A percentile compares a stretch with the other conserved stretches of the same genome.
phyloP scores from a whole-genome alignment of 92 coral and sea anemone species.

The Galaxea fascicularis region DNA sequence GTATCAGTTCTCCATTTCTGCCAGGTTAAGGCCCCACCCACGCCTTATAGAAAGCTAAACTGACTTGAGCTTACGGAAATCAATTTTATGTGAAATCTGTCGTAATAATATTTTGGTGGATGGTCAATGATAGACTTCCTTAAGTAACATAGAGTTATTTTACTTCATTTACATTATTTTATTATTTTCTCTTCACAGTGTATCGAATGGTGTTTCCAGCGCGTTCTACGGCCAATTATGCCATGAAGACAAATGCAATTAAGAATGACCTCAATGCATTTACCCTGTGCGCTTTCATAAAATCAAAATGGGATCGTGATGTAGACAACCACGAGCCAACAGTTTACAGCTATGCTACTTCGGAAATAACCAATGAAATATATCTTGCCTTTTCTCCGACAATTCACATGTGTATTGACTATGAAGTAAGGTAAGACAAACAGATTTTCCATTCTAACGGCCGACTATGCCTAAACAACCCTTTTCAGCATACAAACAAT shows the following conservation, averaged over 20 bases:
- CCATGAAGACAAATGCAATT: not conserved
- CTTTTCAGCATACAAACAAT: no score
- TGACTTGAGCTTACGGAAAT: no score
- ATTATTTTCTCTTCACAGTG: not conserved
- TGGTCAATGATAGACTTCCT: no score
- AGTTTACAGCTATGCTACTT: slow-evolving; percentile 3
- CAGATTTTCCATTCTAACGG: not conserved
- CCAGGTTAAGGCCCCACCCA: no score
- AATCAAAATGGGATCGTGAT: not conserved
- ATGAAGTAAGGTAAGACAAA: not conserved
- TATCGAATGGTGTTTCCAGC: slow-evolving; percentile 4
- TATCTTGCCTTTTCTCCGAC: not conserved
- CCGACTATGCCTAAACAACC: not conserved
- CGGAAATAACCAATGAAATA: not conserved
- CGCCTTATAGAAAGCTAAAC: no score
- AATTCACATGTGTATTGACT: not conserved
- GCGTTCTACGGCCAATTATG: not conserved
- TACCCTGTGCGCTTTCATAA: slow-evolving; percentile 17
- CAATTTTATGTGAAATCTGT: no score
- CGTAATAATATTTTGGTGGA: no score
- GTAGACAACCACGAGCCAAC: not conserved
- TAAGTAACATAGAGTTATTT: no score
- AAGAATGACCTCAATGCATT: not conserved
- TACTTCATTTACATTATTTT: not conserved
- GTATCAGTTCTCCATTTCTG: no score